These are phyloP conservation scores for Labeo calbasu DNA, from an alignment of 2,797 vertebrate species.

Conservation along the genomic window DNA sequence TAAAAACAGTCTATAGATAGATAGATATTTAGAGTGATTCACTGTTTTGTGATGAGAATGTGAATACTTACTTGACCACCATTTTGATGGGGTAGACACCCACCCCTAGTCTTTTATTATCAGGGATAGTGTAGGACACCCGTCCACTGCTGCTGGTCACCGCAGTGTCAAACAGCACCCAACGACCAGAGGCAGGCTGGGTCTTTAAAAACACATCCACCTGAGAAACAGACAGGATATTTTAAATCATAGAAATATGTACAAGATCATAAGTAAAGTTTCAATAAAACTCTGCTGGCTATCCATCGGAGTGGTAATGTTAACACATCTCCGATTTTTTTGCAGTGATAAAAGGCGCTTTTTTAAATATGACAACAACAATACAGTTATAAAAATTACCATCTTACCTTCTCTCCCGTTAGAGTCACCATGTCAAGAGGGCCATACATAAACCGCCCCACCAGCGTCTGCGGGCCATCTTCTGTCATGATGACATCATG, in stretches of 20 bases:
- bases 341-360: too few relatives aligned
- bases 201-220: conserved; percentile 88
- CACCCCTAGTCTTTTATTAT: conserved; percentile 80
- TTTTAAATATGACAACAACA: too few relatives aligned
- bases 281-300: not conserved
- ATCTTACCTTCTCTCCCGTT: conserved; percentile 83
- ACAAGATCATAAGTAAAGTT: not conserved
- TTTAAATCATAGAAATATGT: not conserved
- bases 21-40: not conserved
- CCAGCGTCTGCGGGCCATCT: conserved; percentile 82
- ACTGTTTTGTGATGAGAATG: not conserved
- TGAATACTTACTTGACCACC: conserved; percentile 82
- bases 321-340: not conserved
- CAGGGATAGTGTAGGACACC: conserved; percentile 82
- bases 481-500: conserved; percentile 84
- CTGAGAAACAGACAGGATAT: conserved; percentile 64
- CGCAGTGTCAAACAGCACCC: conserved; percentile 86
- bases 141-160: conserved; percentile 86
- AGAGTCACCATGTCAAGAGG: conserved; percentile 89
- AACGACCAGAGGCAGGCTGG: conserved; percentile 83
- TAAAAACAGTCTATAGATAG: not conserved
- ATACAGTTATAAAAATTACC: too few relatives aligned
- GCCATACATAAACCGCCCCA: conserved; percentile 87
- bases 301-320: not conserved
- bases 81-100: conserved; percentile 88